Evolutionary conservation across 2,113 vertebrate species (phyloP).

Genomic region (Microcebus jonahi): DNA sequence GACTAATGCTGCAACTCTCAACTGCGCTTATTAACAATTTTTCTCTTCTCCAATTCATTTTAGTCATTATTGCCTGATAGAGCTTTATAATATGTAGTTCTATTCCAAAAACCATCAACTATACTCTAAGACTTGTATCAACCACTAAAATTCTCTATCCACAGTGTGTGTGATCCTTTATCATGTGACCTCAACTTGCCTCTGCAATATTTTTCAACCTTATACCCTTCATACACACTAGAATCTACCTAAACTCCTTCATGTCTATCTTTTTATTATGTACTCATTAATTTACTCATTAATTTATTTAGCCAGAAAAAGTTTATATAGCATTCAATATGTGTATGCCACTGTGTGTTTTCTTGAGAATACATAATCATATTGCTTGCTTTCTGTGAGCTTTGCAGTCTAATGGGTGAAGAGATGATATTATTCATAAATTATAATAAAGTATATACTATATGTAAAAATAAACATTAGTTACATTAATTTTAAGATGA

Average conservation of each 20-base stretch:
- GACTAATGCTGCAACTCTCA: neutral
- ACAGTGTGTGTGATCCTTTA: neutral
- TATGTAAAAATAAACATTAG: neutral
- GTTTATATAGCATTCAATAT: neutral
- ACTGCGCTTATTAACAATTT: neutral
- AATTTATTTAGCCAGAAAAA: neutral
- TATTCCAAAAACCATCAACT: neutral
- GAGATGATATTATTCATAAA: neutral
- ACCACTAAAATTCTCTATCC: neutral
- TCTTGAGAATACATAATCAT: neutral
- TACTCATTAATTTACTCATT: neutral
- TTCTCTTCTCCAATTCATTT: neutral
- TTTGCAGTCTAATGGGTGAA: neutral
- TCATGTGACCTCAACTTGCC: neutral
- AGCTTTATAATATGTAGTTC: neutral
- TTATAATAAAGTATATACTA: neutral
- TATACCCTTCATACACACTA: neutral
- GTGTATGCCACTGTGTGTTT: neutral
- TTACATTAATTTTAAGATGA: neutral
- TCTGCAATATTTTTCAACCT: neutral
- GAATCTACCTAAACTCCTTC: neutral
- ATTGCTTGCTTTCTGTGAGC: neutral
- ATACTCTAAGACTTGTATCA: neutral
- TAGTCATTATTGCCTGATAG: neutral
- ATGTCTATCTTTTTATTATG: neutral